Evolutionary conservation across 2,888 invertebrate genomes (phyloP).

Genomic region (Sarcophaga caerulescens): DNA sequence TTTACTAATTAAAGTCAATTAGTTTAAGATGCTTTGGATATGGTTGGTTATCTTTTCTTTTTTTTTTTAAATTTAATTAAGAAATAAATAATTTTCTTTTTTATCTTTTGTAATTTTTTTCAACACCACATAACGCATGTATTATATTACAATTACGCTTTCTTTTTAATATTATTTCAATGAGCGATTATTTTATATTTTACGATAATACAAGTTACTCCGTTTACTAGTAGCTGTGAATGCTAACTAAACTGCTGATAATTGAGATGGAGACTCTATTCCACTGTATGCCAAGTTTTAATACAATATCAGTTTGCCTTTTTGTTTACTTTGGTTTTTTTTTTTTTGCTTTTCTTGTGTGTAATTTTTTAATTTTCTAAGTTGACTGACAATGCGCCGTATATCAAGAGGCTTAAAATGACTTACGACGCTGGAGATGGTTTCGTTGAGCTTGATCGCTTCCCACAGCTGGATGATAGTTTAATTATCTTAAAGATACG

Average conservation of each 20-base stretch:
- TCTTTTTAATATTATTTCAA: not conserved
- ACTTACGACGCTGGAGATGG: no score
- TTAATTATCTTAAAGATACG: constrained; percentile 68
- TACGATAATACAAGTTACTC: constrained; percentile 46
- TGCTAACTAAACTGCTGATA: constrained; percentile 54
- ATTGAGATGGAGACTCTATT: constrained; percentile 53
- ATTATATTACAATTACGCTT: no score
- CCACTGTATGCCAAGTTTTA: constrained; percentile 18
- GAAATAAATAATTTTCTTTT: not conserved
- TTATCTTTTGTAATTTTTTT: no score
- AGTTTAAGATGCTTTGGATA: constrained; percentile 61
- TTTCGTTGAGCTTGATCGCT: not conserved
- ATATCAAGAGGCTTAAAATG: not conserved
- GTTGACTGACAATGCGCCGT: not conserved
- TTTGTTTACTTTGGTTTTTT: constrained; percentile 19
- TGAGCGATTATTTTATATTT: constrained; percentile 12
- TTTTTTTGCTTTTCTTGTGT: not conserved
- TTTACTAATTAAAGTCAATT: constrained; percentile 72
- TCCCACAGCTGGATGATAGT: not conserved
- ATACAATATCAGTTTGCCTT: constrained; percentile 18
- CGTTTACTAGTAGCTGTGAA: constrained; percentile 56
- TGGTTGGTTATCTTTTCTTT: not conserved
- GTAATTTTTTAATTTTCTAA: constrained; percentile 24
- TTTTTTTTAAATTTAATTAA: constrained; percentile 70
- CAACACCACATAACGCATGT: no score